Evolutionary conservation across 2,888 invertebrate genomes (phyloP), one percentile per base, ranked within the genome.

Genomic region (Exocentrus adspersus): DNA sequence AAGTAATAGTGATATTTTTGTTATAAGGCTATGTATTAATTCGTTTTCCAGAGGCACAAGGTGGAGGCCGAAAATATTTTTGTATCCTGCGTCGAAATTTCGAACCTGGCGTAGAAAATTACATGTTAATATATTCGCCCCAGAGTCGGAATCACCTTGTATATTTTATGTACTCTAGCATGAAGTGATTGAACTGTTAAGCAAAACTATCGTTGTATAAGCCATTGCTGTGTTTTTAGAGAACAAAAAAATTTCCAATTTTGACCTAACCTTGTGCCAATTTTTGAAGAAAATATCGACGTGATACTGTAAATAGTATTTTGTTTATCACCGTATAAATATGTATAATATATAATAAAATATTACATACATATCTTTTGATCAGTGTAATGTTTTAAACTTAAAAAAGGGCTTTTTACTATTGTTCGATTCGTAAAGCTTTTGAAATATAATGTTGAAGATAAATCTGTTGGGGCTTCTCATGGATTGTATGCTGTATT

Each of bases 1-100:
- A 79, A n/a, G 78, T 77, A 73, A 80, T 78, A 80, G 80, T 80
- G 80, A 81, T 81, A 80, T 78, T 79, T 78, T 77, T 77, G 71
- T 75, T 77, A 74, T 54, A 46, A 20, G 19, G 21, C 50, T 58
- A 51, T 52, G 37, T 57, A 24, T 32, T 14, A 5, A 17, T 28
- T 54, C 17, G 7, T 46, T 12, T 30, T 57, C 30, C 30, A 17
- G 21, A 5, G 14, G 14, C 16, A 32, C 57, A 46, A 57, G 45
- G n/a, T 46, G 21, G 42, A 19, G 12, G n/a, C 14, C 9, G 16
- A 24, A 53, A 53, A 42, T n/a, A n/a, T n/a, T n/a, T n/a, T n/a
- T n/a, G n/a, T n/a, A n/a, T n/a, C n/a, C n/a, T n/a, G n/a, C n/a
- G n/a, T n/a, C n/a, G n/a, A n/a, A n/a, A n/a, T n/a, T n/a, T n/a